Evolutionary conservation across 2,113 vertebrate genomes (phyloP).

Genomic region (Petroica traversi): DNA sequence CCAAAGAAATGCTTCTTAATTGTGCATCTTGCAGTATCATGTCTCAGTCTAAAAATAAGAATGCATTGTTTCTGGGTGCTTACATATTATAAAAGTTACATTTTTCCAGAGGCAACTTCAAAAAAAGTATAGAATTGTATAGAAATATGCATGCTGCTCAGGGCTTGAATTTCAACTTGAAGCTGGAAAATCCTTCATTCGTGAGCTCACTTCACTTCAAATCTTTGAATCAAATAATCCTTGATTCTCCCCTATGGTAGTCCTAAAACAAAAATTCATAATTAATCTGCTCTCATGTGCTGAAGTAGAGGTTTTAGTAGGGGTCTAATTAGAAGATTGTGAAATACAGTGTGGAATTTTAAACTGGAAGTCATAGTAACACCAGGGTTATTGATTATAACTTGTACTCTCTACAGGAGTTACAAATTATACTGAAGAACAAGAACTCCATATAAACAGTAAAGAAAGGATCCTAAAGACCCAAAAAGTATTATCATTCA

Average conservation of each 20-base stretch:
- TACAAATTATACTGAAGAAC: neutral
- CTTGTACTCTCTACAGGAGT: neutral
- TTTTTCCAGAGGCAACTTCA: neutral
- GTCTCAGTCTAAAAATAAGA: neutral
- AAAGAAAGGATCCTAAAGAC: neutral
- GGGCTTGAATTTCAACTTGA: neutral
- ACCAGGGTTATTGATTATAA: neutral
- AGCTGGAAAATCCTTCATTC: neutral
- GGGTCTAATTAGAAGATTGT: conserved; percentile 76
- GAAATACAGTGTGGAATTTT: neutral
- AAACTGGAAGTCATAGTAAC: neutral
- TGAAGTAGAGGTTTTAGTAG: conserved; percentile 70
- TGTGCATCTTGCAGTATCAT: neutral
- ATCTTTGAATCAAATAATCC: neutral
- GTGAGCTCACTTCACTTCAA: neutral
- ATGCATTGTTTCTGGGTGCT: neutral
- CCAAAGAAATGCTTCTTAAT: neutral
- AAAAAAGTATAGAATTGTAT: neutral
- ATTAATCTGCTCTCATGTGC: conserved; percentile 70
- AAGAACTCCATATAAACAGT: neutral
- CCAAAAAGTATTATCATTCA: neutral
- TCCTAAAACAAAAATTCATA: neutral
- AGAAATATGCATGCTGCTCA: neutral
- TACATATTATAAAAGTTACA: neutral
- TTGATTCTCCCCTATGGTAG: neutral